These are phyloP conservation scores for Pangasianodon gigas DNA, from an alignment of 2,113 vertebrate genomes.

Conservation along the genomic window DNA sequence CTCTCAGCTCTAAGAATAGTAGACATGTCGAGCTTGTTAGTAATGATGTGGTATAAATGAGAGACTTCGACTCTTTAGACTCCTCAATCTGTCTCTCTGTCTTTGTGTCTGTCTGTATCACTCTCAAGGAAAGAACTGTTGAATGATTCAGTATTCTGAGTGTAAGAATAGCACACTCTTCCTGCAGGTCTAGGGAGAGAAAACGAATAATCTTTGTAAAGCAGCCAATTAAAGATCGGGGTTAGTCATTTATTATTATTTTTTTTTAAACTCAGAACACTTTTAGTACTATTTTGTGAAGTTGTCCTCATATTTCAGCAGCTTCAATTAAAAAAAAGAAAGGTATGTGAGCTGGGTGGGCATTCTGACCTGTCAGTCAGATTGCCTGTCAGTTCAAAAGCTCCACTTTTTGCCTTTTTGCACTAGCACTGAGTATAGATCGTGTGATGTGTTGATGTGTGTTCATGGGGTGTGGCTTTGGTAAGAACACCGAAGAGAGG, in stretches of 20 bases:
- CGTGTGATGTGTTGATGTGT: background rate
- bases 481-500: background rate
- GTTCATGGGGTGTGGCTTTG: background rate
- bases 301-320: background rate
- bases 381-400: background rate
- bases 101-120: conserved; percentile 35
- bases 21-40: conserved; percentile 39
- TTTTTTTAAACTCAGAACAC: background rate
- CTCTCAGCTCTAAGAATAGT: conserved; percentile 12
- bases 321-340: background rate
- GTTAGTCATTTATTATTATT: background rate
- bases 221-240: conserved; percentile 29
- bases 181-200: conserved; percentile 23
- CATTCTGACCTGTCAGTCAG: background rate
- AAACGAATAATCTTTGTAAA: conserved; percentile 31
- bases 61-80: conserved; percentile 30
- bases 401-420: background rate
- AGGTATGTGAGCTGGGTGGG: background rate
- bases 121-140: conserved; percentile 23
- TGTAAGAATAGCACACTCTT: conserved; percentile 35
- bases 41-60: conserved; percentile 39
- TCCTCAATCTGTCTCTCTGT: conserved; percentile 35
- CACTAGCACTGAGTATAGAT: background rate
- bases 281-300: background rate
- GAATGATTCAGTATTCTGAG: conserved; percentile 27